phyloP scores from a whole-genome alignment of 2,113 vertebrate genomes.

The Dicentrarchus labrax region DNA sequence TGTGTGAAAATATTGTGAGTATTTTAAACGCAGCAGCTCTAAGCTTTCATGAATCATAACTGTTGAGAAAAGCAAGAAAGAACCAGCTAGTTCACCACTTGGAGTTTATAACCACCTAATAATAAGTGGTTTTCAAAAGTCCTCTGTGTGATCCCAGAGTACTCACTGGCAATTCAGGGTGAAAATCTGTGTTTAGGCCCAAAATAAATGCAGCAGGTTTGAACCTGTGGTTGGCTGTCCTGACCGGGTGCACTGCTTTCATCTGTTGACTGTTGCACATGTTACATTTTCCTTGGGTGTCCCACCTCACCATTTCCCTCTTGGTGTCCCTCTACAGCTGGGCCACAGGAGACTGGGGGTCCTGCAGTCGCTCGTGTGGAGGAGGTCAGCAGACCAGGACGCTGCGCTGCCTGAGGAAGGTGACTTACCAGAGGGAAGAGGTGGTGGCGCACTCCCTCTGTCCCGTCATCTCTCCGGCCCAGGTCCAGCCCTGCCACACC shows the following conservation, averaged over 20 bases:
- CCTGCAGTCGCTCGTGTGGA: slow-evolving; percentile 91
- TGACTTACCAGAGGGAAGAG: slow-evolving; percentile 90
- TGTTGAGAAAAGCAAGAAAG: background rate
- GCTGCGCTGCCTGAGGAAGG: slow-evolving; percentile 91
- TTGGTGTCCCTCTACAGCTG: slow-evolving; percentile 84
- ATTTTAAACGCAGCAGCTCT: background rate
- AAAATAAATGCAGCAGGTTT: slow-evolving; percentile 43
- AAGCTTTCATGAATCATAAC: background rate
- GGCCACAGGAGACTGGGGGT: slow-evolving; percentile 89
- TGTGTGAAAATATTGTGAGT: slow-evolving; percentile 11
- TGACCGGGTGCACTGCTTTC: slow-evolving; percentile 25
- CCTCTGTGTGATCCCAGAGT: background rate
- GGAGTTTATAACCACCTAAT: background rate
- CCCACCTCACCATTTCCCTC: background rate
- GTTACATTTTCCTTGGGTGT: background rate
- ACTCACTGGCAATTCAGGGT: slow-evolving; percentile 5
- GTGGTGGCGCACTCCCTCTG: slow-evolving; percentile 88
- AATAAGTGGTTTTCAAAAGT: background rate
- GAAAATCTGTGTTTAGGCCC: slow-evolving; percentile 18
- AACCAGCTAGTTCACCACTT: background rate
- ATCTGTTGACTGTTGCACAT: too few relatives aligned
- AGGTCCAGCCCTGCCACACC: slow-evolving; percentile 89
- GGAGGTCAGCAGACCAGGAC: slow-evolving; percentile 91
- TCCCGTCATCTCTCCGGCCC: slow-evolving; percentile 88
- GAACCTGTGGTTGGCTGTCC: slow-evolving; percentile 35